Percentiles rank a stretch among this genome's conserved stretches.
Evolutionary conservation across 2,888 invertebrate species (phyloP).

Genomic region (Oscheius onirici): DNA sequence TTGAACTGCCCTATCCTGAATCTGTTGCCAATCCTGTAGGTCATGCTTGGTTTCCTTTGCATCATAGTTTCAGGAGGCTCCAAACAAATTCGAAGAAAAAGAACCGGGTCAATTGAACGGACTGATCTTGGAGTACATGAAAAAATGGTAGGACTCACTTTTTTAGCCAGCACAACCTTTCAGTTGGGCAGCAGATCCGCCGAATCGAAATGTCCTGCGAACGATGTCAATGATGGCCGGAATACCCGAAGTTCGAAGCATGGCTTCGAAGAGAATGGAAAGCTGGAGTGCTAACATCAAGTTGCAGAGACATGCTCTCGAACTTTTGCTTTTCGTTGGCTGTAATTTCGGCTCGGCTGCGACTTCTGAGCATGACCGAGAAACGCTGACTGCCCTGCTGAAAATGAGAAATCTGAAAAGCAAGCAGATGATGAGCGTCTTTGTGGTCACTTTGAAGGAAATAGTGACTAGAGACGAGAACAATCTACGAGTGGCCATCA

Average conservation of each 20-base stretch:
- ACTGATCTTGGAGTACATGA: neutral
- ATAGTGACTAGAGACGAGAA: constrained; percentile 9
- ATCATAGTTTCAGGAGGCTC: neutral
- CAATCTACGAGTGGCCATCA: constrained; percentile 11
- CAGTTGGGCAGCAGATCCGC: constrained; percentile 70
- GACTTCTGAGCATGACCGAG: constrained; percentile 79
- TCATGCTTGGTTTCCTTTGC: neutral
- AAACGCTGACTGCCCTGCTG: constrained; percentile 84
- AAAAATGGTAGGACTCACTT: constrained; percentile 24
- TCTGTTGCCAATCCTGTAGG: neutral
- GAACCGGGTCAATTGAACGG: neutral
- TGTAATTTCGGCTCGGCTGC: constrained; percentile 82
- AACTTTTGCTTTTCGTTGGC: constrained; percentile 88
- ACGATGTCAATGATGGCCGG: constrained; percentile 87
- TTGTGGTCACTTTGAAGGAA: constrained; percentile 18
- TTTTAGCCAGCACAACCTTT: too few relatives aligned
- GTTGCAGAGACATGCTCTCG: constrained; percentile 88
- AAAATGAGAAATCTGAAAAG: constrained; percentile 88
- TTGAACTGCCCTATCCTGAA: neutral
- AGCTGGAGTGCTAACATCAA: constrained; percentile 96
- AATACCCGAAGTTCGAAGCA: constrained; percentile 84
- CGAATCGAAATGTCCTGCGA: constrained; percentile 87
- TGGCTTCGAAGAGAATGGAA: constrained; percentile 85
- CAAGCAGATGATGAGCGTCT: constrained; percentile 76
- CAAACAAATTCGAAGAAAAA: constrained; percentile 4